A percentile compares a stretch with the other conserved stretches of the same genome.
Evolutionary conservation across 64 coral and sea anemone genomes (phyloP).

Genomic region (Actinia equina): DNA sequence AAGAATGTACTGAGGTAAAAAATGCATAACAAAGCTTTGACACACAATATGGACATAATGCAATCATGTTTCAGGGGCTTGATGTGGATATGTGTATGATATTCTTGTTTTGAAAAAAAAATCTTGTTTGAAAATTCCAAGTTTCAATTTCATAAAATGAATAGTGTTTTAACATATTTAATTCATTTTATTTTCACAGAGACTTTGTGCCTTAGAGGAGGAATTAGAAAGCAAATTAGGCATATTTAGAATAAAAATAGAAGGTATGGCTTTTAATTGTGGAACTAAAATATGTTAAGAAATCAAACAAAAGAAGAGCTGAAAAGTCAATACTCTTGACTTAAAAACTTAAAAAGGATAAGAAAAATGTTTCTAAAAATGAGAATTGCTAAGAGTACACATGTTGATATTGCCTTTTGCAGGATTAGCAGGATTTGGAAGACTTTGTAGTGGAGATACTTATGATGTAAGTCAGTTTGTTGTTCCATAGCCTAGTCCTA

Average conservation of each 20-base stretch:
- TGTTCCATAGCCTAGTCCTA: no score
- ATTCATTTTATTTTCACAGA: constrained; percentile 44
- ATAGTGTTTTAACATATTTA: neutral
- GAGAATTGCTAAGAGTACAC: neutral
- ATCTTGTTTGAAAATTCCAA: no score
- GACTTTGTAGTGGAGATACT: constrained; percentile 91
- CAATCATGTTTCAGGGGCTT: no score
- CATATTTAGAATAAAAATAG: constrained; percentile 81
- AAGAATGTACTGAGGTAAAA: constrained; percentile 79
- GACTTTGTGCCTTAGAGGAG: constrained; percentile 81
- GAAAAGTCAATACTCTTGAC: neutral
- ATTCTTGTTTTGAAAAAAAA: no score
- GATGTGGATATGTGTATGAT: no score
- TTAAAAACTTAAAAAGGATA: no score
- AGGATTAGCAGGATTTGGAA: constrained; percentile 90
- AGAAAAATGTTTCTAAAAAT: neutral
- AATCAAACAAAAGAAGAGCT: neutral
- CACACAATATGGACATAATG: no score
- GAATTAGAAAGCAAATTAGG: constrained; percentile 88
- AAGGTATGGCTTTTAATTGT: constrained; percentile 30
- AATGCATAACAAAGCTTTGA: no score
- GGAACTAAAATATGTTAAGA: neutral
- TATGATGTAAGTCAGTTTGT: constrained; percentile 72
- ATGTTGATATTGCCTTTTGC: neutral
- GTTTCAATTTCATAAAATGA: no score